phyloP scores from a whole-genome alignment of 2,888 invertebrate species.

The Apodemia zela region DNA sequence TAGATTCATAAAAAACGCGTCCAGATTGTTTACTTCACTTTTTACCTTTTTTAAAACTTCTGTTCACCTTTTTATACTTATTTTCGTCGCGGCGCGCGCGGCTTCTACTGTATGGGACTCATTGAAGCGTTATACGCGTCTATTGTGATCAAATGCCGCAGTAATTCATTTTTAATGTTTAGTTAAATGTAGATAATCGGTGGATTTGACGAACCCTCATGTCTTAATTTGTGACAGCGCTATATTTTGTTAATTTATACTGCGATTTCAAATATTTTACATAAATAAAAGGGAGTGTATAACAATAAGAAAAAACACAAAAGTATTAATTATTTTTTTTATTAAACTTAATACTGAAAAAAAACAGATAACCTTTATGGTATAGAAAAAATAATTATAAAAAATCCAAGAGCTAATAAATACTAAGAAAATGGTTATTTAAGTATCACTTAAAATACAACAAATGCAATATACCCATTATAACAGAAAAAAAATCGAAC shows the following conservation, averaged over 20 bases:
- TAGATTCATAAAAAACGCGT: conserved; percentile 58
- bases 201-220: conserved; percentile 36
- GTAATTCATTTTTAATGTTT: conserved; percentile 73
- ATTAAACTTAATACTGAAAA: conserved; percentile 12
- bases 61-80: conserved; percentile 66
- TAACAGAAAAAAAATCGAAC: no score
- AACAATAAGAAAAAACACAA: neutral
- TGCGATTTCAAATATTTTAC: neutral
- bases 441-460: no score
- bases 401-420: neutral
- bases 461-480: no score
- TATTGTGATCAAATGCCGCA: conserved; percentile 59
- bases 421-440: neutral
- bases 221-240: conserved; percentile 21
- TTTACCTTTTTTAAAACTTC: conserved; percentile 74
- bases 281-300: neutral
- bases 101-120: conserved; percentile 58
- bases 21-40: conserved; percentile 78
- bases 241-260: conserved; percentile 2
- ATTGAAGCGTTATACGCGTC: conserved; percentile 60
- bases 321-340: neutral
- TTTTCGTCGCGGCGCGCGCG: conserved; percentile 71
- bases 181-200: conserved; percentile 63
- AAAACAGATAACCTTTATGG: neutral
- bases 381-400: no score